Percentiles rank a stretch among this genome's conserved stretches.
These are phyloP conservation scores for Hypena proboscidalis DNA, from an alignment of 2,888 invertebrate species.

Conservation along the genomic window DNA sequence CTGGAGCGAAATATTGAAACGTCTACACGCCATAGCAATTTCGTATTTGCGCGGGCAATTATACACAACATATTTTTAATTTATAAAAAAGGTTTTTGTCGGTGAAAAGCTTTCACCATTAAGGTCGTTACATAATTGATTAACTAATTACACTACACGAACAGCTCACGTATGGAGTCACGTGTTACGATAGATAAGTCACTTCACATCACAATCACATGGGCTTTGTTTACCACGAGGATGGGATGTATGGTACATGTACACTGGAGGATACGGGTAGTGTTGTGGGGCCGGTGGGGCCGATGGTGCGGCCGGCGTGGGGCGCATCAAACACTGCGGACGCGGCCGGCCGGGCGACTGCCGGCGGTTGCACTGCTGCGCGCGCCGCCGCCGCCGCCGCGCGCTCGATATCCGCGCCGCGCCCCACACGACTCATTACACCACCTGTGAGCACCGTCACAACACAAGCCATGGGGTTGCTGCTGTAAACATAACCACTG, in stretches of 20 bases:
- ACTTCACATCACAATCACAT: constrained; percentile 52
- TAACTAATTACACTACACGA: constrained; percentile 62
- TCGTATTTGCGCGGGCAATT: constrained; percentile 42
- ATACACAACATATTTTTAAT: constrained; percentile 33
- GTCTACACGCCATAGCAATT: constrained; percentile 21
- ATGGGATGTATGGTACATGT: constrained; percentile 39
- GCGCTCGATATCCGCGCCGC: constrained; percentile 70
- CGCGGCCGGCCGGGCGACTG: constrained; percentile 65
- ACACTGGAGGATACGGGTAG: constrained; percentile 48
- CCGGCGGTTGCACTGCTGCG: constrained; percentile 67
- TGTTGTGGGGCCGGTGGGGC: constrained; percentile 55
- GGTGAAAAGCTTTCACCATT: constrained; percentile 40
- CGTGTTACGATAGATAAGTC: constrained; percentile 25
- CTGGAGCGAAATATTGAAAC: constrained; percentile 5
- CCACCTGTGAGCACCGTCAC: constrained; percentile 82
- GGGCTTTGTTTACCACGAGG: constrained; percentile 57
- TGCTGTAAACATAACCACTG: constrained; percentile 35
- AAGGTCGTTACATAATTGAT: constrained; percentile 62
- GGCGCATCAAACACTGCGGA: constrained; percentile 56
- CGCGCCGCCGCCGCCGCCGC: constrained; percentile 66
- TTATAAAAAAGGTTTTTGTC: constrained; percentile 38
- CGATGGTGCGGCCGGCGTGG: constrained; percentile 52
- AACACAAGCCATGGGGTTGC: constrained; percentile 71
- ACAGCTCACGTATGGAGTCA: constrained; percentile 36
- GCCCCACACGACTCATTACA: constrained; percentile 71